Conservation (phyloP, 1,140 invertebrate species). For the Oryctes rhinoceros region DNA sequence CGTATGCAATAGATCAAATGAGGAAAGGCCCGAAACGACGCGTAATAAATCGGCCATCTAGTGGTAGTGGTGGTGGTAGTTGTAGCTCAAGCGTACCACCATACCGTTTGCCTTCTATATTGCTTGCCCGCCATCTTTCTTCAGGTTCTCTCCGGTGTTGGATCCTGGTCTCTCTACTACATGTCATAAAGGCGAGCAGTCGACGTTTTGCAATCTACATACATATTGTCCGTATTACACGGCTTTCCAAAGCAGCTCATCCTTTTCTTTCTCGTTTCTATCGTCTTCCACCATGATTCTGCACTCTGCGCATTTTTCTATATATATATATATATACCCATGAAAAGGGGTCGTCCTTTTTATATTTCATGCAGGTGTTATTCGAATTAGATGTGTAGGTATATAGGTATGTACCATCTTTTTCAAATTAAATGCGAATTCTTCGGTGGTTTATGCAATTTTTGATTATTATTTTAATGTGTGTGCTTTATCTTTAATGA, state of each 20-base stretch:
- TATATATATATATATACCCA: too few relatives aligned
- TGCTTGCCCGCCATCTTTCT: neutral
- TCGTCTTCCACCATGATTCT: neutral
- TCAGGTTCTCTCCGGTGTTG: neutral
- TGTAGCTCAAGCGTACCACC: neutral
- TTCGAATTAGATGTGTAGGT: too few relatives aligned
- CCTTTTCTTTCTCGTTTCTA: neutral
- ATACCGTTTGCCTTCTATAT: neutral
- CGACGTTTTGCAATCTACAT: constrained; percentile 26
- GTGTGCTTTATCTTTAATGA: too few relatives aligned
- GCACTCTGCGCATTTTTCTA: neutral
- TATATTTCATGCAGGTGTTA: too few relatives aligned
- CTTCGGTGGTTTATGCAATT: too few relatives aligned
- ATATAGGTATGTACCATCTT: too few relatives aligned
- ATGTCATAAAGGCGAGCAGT: constrained; percentile 7
- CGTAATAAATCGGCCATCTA: constrained; percentile 34
- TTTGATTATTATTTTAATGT: too few relatives aligned
- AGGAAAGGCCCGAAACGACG: constrained; percentile 8
- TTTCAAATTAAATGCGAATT: too few relatives aligned
- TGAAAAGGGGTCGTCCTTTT: too few relatives aligned
- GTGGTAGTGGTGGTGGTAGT: neutral
- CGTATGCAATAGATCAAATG: constrained; percentile 22
- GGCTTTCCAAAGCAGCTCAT: neutral
- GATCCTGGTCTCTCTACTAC: neutral
- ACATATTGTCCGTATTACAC: constrained; percentile 27